Evolutionary conservation across 2,113 vertebrate genomes (phyloP).

Genomic region (Catharus minimus): DNA sequence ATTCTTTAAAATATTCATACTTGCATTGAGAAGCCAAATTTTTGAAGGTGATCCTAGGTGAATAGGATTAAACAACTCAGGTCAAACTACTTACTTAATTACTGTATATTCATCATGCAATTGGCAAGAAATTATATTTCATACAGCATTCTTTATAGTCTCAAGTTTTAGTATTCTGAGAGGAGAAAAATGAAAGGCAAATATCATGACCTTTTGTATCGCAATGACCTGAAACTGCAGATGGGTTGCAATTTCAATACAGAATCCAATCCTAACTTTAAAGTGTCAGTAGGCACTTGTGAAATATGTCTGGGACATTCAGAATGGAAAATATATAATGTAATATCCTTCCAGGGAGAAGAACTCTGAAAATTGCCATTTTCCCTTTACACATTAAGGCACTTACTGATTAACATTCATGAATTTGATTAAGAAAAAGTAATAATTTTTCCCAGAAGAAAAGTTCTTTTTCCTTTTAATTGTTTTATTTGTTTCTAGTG

Average conservation of each 20-base stretch:
- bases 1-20: slow-evolving; percentile 45
- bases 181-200: slow-evolving; percentile 58
- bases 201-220: slow-evolving; percentile 56
- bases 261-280: slow-evolving; percentile 39
- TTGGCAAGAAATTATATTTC: slow-evolving; percentile 58
- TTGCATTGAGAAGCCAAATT: slow-evolving; percentile 19
- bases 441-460: background rate
- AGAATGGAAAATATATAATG: slow-evolving; percentile 15
- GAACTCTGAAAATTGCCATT: slow-evolving; percentile 14
- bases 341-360: slow-evolving; percentile 16
- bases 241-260: slow-evolving; percentile 52
- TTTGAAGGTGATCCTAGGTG: slow-evolving; percentile 60
- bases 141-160: slow-evolving; percentile 30
- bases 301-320: slow-evolving; percentile 43
- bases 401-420: slow-evolving; percentile 34
- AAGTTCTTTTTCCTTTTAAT: background rate
- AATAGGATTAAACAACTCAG: slow-evolving; percentile 63
- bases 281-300: slow-evolving; percentile 32
- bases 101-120: slow-evolving; percentile 56
- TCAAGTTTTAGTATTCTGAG: slow-evolving; percentile 51
- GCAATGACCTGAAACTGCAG: slow-evolving; percentile 57
- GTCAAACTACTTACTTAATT: slow-evolving; percentile 64
- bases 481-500: slow-evolving; percentile 19
- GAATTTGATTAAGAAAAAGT: slow-evolving; percentile 14
- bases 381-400: slow-evolving; percentile 24